Base-by-base conservation (phyloP, 2,113 vertebrate genomes). In the Mesembrinibis cayennensis region DNA sequence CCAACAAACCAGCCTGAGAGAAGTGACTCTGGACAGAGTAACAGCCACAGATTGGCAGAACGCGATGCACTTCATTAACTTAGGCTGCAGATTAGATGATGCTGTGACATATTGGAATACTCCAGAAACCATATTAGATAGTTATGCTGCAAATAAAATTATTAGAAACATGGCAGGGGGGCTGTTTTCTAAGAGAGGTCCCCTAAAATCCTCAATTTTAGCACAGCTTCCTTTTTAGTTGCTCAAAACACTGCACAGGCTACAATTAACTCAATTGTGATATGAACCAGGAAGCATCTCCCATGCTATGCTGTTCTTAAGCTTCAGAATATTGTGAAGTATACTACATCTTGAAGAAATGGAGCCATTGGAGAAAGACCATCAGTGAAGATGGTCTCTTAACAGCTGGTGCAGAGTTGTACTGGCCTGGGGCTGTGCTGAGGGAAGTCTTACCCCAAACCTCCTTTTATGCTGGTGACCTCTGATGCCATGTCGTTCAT, bases 51-150 rank as follows among this genome's bases (percentile, higher is more conserved):
- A 32, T 22, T 78, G 61, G 44, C 61, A 87, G 61, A 87, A 69
- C 1, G 4, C 0, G 3, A 25, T 26, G 59, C 55, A 69, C 86
- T 91, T 90, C 76, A 87, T 95, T 86, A 87, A 56, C 44, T 86
- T 55, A 49, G 77, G 52, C 62, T 95, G 83, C 65, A 95, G 76
- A 70, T 90, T n/a, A 84, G 88, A 73, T 86, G 59, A 63, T 92
- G 65, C 86, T 81, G 73, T 26, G 55, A 45, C 52, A 65, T 53
- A 58, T 26, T 42, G 85, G 87, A 91, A 76, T 53, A 79, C 34
- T 71, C 77, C 61, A 89, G 91, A 92, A 95, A 91, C 52, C 36
- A 16, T 79, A 79, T 59, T 87, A 91, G 56, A 42, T 44, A 91
- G 92, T 62, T 87, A 59, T 42, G 61, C 77, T 92, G 52, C 83